Evolutionary conservation across 2,888 invertebrate genomes (phyloP).

Genomic region (Flabesymbios commensalis): DNA sequence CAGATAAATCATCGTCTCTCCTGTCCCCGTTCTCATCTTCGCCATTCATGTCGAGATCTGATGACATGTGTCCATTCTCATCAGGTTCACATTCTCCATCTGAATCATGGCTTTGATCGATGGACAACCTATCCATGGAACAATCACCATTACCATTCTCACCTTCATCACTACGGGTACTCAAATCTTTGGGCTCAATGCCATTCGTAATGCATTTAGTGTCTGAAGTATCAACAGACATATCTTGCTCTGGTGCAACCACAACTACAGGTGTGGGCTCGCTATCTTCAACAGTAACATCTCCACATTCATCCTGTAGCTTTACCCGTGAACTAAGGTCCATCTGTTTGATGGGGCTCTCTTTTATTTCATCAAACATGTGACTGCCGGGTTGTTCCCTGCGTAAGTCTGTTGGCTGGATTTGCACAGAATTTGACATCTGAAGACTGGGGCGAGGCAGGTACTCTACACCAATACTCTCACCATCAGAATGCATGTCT

Average conservation of each 20-base stretch:
- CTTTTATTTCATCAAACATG: background rate
- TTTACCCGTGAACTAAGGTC: background rate
- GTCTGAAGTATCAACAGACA: background rate
- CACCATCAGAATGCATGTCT: background rate
- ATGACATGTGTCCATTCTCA: background rate
- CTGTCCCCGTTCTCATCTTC: background rate
- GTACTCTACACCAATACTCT: background rate
- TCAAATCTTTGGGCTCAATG: background rate
- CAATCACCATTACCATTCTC: background rate
- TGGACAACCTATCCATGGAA: too few relatives aligned
- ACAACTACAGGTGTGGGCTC: too few relatives aligned
- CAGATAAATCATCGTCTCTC: background rate
- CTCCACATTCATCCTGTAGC: background rate
- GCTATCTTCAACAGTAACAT: background rate
- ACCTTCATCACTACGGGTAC: background rate
- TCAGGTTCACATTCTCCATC: background rate
- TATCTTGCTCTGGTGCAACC: too few relatives aligned
- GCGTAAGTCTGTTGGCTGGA: background rate
- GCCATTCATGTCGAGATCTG: slow-evolving; percentile 2
- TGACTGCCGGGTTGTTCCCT: background rate
- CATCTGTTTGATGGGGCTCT: background rate
- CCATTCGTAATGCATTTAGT: background rate
- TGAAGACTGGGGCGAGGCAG: background rate
- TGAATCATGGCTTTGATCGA: background rate
- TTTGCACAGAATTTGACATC: background rate